These are phyloP conservation scores for Volucella zonaria DNA, from an alignment of 2,888 invertebrate species.

Conservation along the genomic window DNA sequence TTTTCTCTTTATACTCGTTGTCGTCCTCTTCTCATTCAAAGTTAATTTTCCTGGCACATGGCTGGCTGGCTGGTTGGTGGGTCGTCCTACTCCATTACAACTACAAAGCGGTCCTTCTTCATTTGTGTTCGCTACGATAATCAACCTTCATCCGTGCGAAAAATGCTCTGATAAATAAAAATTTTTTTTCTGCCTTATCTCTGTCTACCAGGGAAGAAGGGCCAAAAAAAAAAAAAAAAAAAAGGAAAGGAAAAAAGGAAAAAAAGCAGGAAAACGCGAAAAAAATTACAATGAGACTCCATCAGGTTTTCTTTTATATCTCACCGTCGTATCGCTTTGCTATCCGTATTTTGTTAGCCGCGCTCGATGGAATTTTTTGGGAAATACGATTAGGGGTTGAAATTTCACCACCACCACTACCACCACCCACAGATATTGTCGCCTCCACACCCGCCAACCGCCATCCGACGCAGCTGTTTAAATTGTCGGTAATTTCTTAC, in stretches of 20 bases:
- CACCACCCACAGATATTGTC: constrained; percentile 1
- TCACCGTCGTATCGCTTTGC: constrained; percentile 13
- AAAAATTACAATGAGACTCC: constrained; percentile 50
- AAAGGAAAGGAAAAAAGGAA: constrained; percentile 1
- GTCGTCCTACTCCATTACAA: not conserved
- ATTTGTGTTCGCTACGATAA: constrained; percentile 64
- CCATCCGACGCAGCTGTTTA: constrained; percentile 22
- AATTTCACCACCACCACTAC: constrained; percentile 4
- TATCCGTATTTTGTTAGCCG: constrained; percentile 29
- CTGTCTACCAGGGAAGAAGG: constrained; percentile 53
- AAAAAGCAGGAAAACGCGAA: constrained; percentile 40
- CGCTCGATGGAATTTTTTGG: constrained; percentile 39
- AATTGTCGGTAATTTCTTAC: constrained; percentile 49
- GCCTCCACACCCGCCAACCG: constrained; percentile 10
- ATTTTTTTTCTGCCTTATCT: constrained; percentile 66
- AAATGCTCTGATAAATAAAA: constrained; percentile 65
- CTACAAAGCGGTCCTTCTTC: constrained; percentile 57
- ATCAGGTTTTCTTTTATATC: constrained; percentile 41
- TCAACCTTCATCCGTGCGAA: constrained; percentile 73
- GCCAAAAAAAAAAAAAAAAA: not conserved
- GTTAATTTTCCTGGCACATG: constrained; percentile 54
- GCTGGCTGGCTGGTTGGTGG: too few relatives aligned
- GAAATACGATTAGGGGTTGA: constrained; percentile 47
- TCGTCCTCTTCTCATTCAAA: constrained; percentile 41
- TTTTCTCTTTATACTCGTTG: not conserved